A percentile compares a stretch with the other conserved stretches of the same genome.
Conservation (phyloP, 2,113 vertebrate species). For the Bubo scandiacus region DNA sequence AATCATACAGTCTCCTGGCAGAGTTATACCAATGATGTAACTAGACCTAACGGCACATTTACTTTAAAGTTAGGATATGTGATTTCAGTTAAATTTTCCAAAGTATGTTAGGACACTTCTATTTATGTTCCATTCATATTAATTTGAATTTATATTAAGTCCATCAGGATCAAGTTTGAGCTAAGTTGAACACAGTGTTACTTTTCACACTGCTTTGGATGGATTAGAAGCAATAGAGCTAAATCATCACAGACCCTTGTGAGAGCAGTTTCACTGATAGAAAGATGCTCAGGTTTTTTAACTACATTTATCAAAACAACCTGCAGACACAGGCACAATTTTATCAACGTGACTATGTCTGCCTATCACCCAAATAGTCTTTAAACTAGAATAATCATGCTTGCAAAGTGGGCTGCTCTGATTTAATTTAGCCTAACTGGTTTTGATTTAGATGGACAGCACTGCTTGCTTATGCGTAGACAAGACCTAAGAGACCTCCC, state of each 20-base stretch:
- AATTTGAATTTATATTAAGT: slow-evolving; percentile 29
- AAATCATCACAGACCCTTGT: not conserved
- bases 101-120: not conserved
- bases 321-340: not conserved
- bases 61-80: not conserved
- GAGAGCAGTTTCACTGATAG: not conserved
- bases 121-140: slow-evolving; percentile 13
- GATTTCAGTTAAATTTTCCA: slow-evolving; percentile 8
- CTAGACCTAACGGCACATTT: slow-evolving; percentile 6
- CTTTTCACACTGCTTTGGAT: not conserved
- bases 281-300: not conserved
- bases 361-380: not conserved
- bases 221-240: slow-evolving; percentile 18
- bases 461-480: not conserved
- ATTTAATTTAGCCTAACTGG: not conserved
- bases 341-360: not conserved
- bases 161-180: slow-evolving; percentile 8
- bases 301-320: not conserved
- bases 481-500: not conserved
- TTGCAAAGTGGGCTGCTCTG: not conserved
- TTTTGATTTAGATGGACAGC: not conserved
- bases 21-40: not conserved
- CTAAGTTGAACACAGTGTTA: not conserved
- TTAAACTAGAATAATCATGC: not conserved
- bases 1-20: not conserved